Evolutionary conservation across 30 jellyfish, hydroid and myxozoan species (phyloP).

Genomic region (Pelagia noctiluca): DNA sequence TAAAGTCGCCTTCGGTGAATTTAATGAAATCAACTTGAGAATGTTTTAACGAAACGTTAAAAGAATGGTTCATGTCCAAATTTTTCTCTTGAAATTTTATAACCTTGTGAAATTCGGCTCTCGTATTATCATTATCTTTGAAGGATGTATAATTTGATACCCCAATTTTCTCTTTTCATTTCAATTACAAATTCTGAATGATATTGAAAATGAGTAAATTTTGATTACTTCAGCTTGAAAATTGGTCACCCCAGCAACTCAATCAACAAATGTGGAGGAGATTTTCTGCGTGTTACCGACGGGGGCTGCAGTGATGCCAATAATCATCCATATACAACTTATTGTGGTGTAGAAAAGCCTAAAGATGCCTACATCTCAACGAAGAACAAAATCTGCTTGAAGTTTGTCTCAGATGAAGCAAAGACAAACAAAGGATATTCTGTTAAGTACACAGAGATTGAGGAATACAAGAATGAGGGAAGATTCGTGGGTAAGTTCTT

Average conservation of each 20-base stretch:
- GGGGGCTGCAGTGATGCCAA: constrained; percentile 72
- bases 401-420: constrained; percentile 75
- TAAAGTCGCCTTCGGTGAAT: too few relatives aligned
- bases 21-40: too few relatives aligned
- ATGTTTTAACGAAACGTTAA: too few relatives aligned
- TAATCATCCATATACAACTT: constrained; percentile 32
- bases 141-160: too few relatives aligned
- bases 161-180: too few relatives aligned
- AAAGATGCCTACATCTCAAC: constrained; percentile 55
- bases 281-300: constrained; percentile 79
- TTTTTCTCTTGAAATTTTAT: too few relatives aligned
- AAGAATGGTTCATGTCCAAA: too few relatives aligned
- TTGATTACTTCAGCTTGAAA: constrained; percentile 32
- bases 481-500: constrained; percentile 51
- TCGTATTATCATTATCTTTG: too few relatives aligned
- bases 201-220: not conserved
- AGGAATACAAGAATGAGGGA: not conserved
- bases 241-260: constrained; percentile 31
- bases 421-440: constrained; percentile 75
- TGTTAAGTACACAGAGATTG: constrained; percentile 52
- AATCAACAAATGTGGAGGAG: constrained; percentile 67
- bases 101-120: too few relatives aligned
- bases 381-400: constrained; percentile 75
- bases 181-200: too few relatives aligned
- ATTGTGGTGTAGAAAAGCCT: constrained; percentile 82